Evolutionary conservation across 2,888 invertebrate genomes (phyloP), one percentile per base, ranked within the genome.

Genomic region (Incurvaria masculella): DNA sequence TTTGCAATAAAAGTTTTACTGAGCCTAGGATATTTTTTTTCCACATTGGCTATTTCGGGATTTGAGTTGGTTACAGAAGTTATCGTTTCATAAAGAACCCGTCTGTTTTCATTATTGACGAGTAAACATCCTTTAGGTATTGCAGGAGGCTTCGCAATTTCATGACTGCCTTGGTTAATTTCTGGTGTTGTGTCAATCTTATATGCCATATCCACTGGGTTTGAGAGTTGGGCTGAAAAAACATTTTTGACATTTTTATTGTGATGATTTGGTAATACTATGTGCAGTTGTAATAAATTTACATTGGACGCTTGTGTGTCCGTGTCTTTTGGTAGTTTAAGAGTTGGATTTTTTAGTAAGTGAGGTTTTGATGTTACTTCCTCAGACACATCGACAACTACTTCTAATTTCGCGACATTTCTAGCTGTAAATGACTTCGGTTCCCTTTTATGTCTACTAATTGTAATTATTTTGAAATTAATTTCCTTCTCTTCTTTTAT

Each of bases 131-230:
- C 57, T 17, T 66, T 68, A 17, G 69, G 63, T 1, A 64, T 57
- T 2, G 65, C 39, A n/a, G n/a, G n/a, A n/a, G n/a, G n/a, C n/a
- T n/a, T n/a, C n/a, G n/a, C n/a, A n/a, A n/a, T n/a, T n/a, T n/a
- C n/a, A n/a, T n/a, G n/a, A n/a, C n/a, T n/a, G n/a, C n/a, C n/a
- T n/a, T n/a, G n/a, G n/a, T n/a, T n/a, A n/a, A n/a, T n/a, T n/a
- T n/a, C n/a, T n/a, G 55, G 57, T 53, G 67, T 65, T 40, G 69
- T 61, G 52, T 66, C 57, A 21, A 73, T 62, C 59, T 70, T 68
- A 49, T 72, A 74, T 53, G 66, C 68, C 41, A 74, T 55, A 51
- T 74, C 70, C 2, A 73, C 70, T 2, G 74, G 72, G 4, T 64
- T 59, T 1, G 61, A 63, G 61, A 74, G 59, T 55, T 60, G 63